These are phyloP conservation scores for Propithecus deckenii DNA, from an alignment of 2,797 vertebrate species.

Conservation along the genomic window DNA sequence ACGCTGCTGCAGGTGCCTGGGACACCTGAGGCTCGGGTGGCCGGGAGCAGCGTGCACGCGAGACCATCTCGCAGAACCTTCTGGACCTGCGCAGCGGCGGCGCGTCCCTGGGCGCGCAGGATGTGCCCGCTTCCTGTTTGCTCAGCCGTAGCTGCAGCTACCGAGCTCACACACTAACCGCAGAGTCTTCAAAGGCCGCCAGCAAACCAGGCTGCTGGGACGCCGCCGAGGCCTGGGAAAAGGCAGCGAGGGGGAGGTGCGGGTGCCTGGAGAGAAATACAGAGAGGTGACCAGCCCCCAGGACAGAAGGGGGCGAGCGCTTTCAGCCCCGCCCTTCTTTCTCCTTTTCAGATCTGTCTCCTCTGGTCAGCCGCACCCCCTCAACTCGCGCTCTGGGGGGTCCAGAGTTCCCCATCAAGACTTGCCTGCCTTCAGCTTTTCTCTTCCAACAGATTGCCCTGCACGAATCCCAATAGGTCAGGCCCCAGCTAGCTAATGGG, in stretches of 20 bases:
- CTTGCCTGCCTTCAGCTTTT: not conserved
- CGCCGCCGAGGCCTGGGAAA: slow-evolving; percentile 37
- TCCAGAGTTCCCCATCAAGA: not conserved
- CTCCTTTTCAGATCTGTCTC: not conserved
- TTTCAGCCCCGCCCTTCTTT: not conserved
- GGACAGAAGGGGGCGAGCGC: not conserved
- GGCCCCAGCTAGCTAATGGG: slow-evolving; percentile 33
- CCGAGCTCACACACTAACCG: slow-evolving; percentile 67
- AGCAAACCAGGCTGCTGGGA: slow-evolving; percentile 23
- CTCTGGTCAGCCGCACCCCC: not conserved
- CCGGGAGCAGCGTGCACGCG: accelerated
- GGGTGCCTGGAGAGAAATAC: not conserved
- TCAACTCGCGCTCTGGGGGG: not conserved
- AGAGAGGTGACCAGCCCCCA: not conserved
- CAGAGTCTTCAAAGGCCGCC: slow-evolving; percentile 67
- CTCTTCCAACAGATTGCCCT: not conserved
- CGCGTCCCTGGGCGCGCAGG: slow-evolving; percentile 21
- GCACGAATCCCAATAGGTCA: not conserved
- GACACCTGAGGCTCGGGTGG: not conserved
- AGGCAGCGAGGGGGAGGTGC: not conserved
- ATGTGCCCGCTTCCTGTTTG: slow-evolving; percentile 80
- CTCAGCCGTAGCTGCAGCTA: slow-evolving; percentile 43
- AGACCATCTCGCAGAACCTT: not conserved
- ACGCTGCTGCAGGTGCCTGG: not conserved
- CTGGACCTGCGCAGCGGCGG: not conserved